Conservation (phyloP, 2,113 vertebrate genomes). For the Melierax canorus region DNA sequence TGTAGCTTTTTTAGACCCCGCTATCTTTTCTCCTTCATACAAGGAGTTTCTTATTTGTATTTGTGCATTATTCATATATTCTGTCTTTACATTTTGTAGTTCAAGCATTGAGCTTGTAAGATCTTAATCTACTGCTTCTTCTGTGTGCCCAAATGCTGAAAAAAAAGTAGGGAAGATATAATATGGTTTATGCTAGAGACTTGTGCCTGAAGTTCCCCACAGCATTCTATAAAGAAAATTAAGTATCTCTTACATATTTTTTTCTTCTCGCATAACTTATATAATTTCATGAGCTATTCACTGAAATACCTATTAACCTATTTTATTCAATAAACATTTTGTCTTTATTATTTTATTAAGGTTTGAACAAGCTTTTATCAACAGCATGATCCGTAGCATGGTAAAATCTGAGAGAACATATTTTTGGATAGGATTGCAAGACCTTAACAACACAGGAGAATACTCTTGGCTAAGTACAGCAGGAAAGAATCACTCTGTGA, state of each 20-base stretch:
- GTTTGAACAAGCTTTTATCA: conserved; percentile 94
- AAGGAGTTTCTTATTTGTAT: background rate
- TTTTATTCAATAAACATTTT: conserved; percentile 30
- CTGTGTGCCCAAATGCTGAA: background rate
- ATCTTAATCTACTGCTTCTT: background rate
- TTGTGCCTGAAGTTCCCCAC: background rate
- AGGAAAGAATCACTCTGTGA: conserved; percentile 48
- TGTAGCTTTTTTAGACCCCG: background rate
- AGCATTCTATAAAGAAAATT: background rate
- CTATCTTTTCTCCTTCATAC: background rate
- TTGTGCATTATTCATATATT: background rate
- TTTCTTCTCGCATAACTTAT: background rate
- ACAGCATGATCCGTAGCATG: conserved; percentile 80
- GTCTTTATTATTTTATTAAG: conserved; percentile 68
- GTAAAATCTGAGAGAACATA: conserved; percentile 69
- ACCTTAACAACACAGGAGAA: conserved; percentile 76
- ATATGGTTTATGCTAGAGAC: background rate
- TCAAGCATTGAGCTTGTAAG: background rate
- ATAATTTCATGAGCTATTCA: background rate
- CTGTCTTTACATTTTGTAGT: background rate
- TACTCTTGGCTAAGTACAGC: conserved; percentile 81
- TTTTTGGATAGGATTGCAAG: conserved; percentile 89
- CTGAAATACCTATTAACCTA: background rate
- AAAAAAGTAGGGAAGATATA: background rate
- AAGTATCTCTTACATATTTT: background rate